Conservation (phyloP, 2,888 invertebrate genomes). For the Cryptophagus acutangulus region DNA sequence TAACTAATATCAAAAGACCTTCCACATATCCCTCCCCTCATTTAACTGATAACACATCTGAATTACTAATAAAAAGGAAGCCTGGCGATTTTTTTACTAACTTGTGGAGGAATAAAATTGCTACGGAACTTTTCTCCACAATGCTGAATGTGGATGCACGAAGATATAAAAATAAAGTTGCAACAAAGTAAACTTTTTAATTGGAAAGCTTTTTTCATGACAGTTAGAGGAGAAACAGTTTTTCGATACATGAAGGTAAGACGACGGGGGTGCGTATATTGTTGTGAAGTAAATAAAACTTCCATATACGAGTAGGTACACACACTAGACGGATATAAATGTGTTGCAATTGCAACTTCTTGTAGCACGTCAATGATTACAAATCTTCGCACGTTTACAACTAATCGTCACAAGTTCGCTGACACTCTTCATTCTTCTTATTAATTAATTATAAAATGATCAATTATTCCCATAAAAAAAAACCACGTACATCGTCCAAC, state of each 20-base stretch:
- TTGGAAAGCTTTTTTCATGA: conserved; percentile 30
- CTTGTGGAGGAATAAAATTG: too few relatives aligned
- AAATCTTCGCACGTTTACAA: conserved; percentile 1
- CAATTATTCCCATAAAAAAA: not conserved
- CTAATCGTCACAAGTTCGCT: conserved; percentile 1
- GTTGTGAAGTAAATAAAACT: conserved; percentile 1
- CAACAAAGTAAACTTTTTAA: conserved; percentile 35
- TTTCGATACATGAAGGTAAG: conserved; percentile 14
- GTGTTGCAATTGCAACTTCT: not conserved
- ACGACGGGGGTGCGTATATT: conserved; percentile 22
- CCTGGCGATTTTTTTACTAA: too few relatives aligned
- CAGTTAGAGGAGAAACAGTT: too few relatives aligned
- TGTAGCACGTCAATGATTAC: not conserved
- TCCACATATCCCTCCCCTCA: conserved; percentile 30
- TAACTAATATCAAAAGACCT: conserved; percentile 38
- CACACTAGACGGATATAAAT: too few relatives aligned
- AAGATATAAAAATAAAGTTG: conserved; percentile 26
- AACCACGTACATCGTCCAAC: too few relatives aligned
- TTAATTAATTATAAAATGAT: conserved; percentile 1
- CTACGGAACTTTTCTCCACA: too few relatives aligned
- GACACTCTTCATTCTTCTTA: conserved; percentile 1
- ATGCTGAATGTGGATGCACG: not conserved
- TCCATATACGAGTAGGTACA: too few relatives aligned
- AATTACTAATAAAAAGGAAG: too few relatives aligned
- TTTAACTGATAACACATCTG: conserved; percentile 15